Conservation (phyloP, 2,113 vertebrate genomes). For the Heptranchias perlo region DNA sequence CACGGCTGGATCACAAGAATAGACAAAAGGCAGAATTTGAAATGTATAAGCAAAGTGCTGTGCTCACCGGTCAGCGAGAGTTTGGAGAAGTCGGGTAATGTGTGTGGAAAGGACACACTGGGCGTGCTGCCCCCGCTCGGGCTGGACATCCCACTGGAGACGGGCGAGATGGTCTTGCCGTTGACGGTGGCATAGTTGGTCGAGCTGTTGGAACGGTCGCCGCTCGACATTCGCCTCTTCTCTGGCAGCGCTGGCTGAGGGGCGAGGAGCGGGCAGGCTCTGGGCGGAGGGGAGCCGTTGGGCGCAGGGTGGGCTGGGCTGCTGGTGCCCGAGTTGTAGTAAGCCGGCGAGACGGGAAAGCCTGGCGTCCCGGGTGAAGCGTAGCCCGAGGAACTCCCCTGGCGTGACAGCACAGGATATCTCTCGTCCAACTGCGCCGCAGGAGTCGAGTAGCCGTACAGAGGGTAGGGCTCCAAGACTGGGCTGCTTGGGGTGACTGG, state of each 20-base stretch:
- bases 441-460: conserved; percentile 68
- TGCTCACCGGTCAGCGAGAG: conserved; percentile 80
- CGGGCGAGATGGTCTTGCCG: conserved; percentile 73
- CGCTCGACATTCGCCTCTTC: conserved; percentile 84
- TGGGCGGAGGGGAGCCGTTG: conserved; percentile 58
- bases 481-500: conserved; percentile 50
- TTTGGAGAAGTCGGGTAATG: conserved; percentile 90
- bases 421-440: conserved; percentile 63
- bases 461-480: conserved; percentile 51
- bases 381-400: conserved; percentile 89
- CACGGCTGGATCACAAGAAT: background rate
- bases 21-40: background rate
- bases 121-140: conserved; percentile 58
- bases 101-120: conserved; percentile 76
- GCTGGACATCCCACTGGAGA: conserved; percentile 68
- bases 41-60: background rate
- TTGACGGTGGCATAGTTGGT: conserved; percentile 82
- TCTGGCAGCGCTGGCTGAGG: conserved; percentile 74
- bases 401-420: conserved; percentile 75
- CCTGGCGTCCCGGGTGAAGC: conserved; percentile 85
- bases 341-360: conserved; percentile 77
- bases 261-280: background rate
- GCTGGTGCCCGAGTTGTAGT: conserved; percentile 62
- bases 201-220: conserved; percentile 74
- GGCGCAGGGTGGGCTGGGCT: conserved; percentile 68